These are phyloP conservation scores for Epistrophe eligans DNA, from an alignment of 2,888 invertebrate genomes.

Conservation along the genomic window DNA sequence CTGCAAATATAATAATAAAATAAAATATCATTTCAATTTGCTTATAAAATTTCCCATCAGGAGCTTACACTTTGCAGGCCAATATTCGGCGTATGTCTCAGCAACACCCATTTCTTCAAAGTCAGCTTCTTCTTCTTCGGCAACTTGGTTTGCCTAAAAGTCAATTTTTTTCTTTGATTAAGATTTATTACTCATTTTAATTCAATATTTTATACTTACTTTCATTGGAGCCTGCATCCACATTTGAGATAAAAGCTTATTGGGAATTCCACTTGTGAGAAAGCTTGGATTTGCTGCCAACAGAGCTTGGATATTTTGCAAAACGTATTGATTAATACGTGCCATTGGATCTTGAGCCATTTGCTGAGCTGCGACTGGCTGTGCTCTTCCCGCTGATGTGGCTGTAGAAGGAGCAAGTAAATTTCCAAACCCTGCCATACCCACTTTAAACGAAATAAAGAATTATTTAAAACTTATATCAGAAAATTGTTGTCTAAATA, in stretches of 20 bases:
- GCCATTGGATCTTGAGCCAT: slow-evolving; percentile 77
- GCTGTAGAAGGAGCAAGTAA: slow-evolving; percentile 67
- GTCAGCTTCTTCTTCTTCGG: slow-evolving; percentile 92
- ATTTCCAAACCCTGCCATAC: slow-evolving; percentile 86
- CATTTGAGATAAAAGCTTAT: slow-evolving; percentile 86
- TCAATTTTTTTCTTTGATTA: background rate
- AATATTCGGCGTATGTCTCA: slow-evolving; percentile 99
- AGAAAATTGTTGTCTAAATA: background rate
- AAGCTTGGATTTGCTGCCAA: slow-evolving; percentile 83
- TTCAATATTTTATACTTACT: slow-evolving; percentile 77
- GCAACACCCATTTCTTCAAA: slow-evolving; percentile 99
- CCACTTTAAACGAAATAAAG: slow-evolving; percentile 84
- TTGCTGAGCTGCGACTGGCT: slow-evolving; percentile 45
- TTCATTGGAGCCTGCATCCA: slow-evolving; percentile 86
- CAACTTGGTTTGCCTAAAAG: slow-evolving; percentile 61
- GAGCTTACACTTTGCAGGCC: slow-evolving; percentile 94
- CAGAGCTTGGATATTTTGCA: slow-evolving; percentile 83
- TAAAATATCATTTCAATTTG: background rate
- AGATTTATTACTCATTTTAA: background rate
- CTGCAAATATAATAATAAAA: slow-evolving; percentile 82
- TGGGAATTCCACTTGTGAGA: slow-evolving; percentile 84
- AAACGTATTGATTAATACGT: slow-evolving; percentile 80
- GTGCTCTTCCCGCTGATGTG: slow-evolving; percentile 53
- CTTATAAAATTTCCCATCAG: too few relatives aligned
- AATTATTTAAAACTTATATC: background rate